Conservation (phyloP, 2,113 vertebrate species). For the Uropsilus gracilis region DNA sequence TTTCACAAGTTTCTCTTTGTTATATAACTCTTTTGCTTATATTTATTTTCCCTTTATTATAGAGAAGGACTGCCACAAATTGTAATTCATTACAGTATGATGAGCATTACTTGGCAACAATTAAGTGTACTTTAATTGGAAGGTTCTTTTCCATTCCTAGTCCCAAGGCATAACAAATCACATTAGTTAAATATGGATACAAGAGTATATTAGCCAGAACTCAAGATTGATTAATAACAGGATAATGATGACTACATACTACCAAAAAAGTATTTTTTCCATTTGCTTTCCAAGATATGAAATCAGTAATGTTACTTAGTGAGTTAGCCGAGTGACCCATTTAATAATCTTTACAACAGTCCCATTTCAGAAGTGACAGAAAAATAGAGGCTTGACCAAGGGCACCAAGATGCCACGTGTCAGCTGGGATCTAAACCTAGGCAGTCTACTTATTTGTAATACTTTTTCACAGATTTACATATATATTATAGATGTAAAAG, state of each 20-base stretch:
- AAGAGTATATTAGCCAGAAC: no score
- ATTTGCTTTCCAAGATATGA: not conserved
- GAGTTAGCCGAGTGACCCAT: not conserved
- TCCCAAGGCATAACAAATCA: not conserved
- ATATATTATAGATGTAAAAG: not conserved
- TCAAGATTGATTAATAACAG: no score
- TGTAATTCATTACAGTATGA: not conserved
- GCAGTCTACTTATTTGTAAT: not conserved
- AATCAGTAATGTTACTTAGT: not conserved
- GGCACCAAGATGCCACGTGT: no score
- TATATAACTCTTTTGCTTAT: not conserved
- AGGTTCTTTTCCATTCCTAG: constrained; percentile 5
- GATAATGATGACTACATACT: no score
- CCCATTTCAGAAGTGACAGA: not conserved
- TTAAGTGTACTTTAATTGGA: not conserved
- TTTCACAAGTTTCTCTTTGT: not conserved
- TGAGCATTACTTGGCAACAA: not conserved
- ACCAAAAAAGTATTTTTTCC: no score
- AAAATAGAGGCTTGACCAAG: not conserved
- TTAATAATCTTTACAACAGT: not conserved
- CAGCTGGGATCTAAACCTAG: not conserved
- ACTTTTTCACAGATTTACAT: not conserved
- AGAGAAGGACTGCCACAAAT: not conserved
- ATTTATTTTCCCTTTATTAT: not conserved
- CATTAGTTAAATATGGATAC: constrained; percentile 14